These are phyloP conservation scores for Tribolium castaneum DNA, from an alignment of 1,140 invertebrate genomes.

Conservation along the genomic window DNA sequence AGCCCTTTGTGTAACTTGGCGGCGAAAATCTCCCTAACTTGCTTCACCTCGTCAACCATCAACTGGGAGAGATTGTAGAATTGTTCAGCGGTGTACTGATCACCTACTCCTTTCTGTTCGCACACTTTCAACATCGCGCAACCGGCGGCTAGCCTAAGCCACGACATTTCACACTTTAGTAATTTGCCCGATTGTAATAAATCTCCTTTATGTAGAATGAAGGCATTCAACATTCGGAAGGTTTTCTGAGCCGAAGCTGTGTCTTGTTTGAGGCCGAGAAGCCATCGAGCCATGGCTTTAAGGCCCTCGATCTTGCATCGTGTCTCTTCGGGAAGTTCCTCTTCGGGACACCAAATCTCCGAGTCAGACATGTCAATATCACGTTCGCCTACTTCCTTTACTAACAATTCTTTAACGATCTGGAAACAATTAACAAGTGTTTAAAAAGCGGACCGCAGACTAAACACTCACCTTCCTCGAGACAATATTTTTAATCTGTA, in stretches of 20 bases:
- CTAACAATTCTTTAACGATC: constrained; percentile 94
- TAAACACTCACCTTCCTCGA: constrained; percentile 80
- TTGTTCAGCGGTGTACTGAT: constrained; percentile 93
- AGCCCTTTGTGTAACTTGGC: constrained; percentile 91
- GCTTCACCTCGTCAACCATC: constrained; percentile 89
- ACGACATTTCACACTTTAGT: constrained; percentile 89
- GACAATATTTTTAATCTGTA: constrained; percentile 93
- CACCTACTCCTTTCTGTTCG: constrained; percentile 94
- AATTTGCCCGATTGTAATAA: constrained; percentile 80
- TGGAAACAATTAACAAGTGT: constrained; percentile 59
- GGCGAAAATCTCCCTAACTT: constrained; percentile 92
- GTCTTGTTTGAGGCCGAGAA: constrained; percentile 90
- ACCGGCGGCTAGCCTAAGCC: constrained; percentile 89
- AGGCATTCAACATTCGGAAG: constrained; percentile 73
- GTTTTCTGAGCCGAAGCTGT: constrained; percentile 93
- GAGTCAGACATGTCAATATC: constrained; percentile 60
- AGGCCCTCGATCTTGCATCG: constrained; percentile 94
- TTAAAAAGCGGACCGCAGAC: background rate
- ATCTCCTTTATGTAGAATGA: constrained; percentile 74
- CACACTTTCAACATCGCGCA: constrained; percentile 96
- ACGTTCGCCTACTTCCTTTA: constrained; percentile 79
- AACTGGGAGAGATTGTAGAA: constrained; percentile 93
- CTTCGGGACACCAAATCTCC: constrained; percentile 88
- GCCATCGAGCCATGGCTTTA: constrained; percentile 96
- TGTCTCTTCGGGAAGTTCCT: constrained; percentile 90